Evolutionary conservation across 37 sponge, comb jelly and placozoan genomes (phyloP).

Genomic region (Mnemiopsis leidyi): DNA sequence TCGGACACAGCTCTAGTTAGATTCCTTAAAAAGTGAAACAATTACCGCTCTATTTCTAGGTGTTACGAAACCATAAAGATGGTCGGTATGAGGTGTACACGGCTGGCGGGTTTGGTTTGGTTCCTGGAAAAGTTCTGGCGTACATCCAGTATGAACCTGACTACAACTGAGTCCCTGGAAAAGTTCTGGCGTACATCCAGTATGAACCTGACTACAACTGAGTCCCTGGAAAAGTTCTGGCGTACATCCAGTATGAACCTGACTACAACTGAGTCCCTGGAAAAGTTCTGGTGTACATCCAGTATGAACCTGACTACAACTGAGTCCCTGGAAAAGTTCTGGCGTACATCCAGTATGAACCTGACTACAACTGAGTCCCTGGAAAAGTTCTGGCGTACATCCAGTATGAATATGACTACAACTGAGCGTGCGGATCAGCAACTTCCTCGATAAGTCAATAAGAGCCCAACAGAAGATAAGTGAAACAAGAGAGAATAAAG

Average conservation of each 20-base stretch:
- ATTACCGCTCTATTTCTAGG: too few species aligned
- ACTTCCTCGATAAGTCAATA: too few species aligned
- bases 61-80: conserved; percentile 56
- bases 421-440: too few species aligned
- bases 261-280: conserved; percentile 21
- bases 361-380: conserved; percentile 31
- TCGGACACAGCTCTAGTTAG: too few species aligned
- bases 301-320: conserved; percentile 19
- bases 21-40: too few species aligned
- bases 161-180: conserved; percentile 22
- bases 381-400: conserved; percentile 59
- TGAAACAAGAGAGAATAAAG: too few species aligned
- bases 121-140: conserved; percentile 44
- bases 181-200: conserved; percentile 55
- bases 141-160: conserved; percentile 64
- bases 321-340: conserved; percentile 42
- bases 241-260: conserved; percentile 54
- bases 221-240: conserved; percentile 32
- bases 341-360: conserved; percentile 55
- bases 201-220: conserved; percentile 51
- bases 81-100: conserved; percentile 59
- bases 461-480: too few species aligned
- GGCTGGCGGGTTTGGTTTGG: conserved; percentile 50
- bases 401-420: conserved; percentile 40
- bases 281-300: conserved; percentile 40